Base-by-base conservation (phyloP, 2,113 vertebrate species). In the Alethe diademata region DNA sequence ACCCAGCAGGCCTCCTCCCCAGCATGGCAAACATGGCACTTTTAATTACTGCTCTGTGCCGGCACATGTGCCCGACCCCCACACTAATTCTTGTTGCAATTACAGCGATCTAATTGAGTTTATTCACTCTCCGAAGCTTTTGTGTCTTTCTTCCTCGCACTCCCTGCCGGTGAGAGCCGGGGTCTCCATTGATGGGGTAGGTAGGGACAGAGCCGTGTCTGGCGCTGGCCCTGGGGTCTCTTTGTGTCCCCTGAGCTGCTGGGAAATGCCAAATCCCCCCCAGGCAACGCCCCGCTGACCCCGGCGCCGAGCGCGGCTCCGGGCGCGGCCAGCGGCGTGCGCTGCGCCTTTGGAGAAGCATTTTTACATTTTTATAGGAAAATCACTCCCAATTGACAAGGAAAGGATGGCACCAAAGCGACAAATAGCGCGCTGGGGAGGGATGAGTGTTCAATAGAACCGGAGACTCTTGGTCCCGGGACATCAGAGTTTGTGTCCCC, bases 51-150 rank as follows among this genome's bases (percentile, higher is more conserved):
- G 85, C 95, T 95, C 88, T 29, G 48, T 53, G 87, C 88, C 87
- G 31, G 95, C 90, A 78, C 86, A 95, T 96, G 96, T 90, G 94
- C 92, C 95, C 36, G 89, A 95, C 96, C 95, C 95, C 94, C 95
- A 93, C 91, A 29, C 78, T 96, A 97, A 96, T 91, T 93, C 95
- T 92, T 96, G 92, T 97, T 93, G 94, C 96, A 97, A 97, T 95
- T 97, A 95, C 94, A 97, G 91, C 70, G 93, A 97, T 97, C 94
- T 96, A 96, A 97, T 96, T 97, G 96, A 96, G 96, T 97, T 95
- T 94, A 96, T 95, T 96, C 96, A 95, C 95, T 87, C 95, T 88
- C 86, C 11, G 78, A 90, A 86, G 96, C 95, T 74, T 95, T 89
- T 85, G 95, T 95, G 96, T 36, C 96, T 96, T 97, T 97, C 92